Percentiles rank a stretch among this genome's conserved stretches.
These are phyloP conservation scores for Hyposmocoma kahamanoa DNA, from an alignment of 1,140 invertebrate species.

Conservation along the genomic window DNA sequence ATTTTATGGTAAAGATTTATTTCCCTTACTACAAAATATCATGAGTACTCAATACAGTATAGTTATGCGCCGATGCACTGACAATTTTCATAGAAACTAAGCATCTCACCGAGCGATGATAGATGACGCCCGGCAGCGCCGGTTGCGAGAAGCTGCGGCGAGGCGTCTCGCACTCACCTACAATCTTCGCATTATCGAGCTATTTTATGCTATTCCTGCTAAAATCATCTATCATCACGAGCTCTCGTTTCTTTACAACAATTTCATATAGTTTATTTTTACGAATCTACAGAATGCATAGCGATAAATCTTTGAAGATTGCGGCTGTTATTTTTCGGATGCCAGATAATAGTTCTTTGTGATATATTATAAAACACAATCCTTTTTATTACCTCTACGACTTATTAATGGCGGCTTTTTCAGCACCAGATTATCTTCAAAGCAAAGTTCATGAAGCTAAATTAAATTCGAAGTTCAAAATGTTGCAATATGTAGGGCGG, in stretches of 20 bases:
- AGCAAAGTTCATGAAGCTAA: slow-evolving; percentile 16
- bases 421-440: slow-evolving; percentile 34
- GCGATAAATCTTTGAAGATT: slow-evolving; percentile 31
- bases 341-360: slow-evolving; percentile 32
- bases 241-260: slow-evolving; percentile 9
- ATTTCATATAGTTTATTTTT: slow-evolving; percentile 17
- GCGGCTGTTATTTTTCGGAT: slow-evolving; percentile 32
- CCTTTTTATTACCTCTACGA: slow-evolving; percentile 31
- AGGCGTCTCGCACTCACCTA: slow-evolving; percentile 11
- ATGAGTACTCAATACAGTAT: too few species aligned
- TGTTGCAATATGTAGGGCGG: slow-evolving; percentile 5
- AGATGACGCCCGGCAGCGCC: slow-evolving; percentile 12
- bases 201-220: slow-evolving; percentile 26
- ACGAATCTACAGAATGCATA: slow-evolving; percentile 15
- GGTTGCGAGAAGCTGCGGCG: slow-evolving; percentile 12
- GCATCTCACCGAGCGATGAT: slow-evolving; percentile 15
- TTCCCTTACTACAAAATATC: too few species aligned
- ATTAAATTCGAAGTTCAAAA: slow-evolving; percentile 15
- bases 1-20: too few species aligned
- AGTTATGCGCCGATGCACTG: slow-evolving; percentile 21
- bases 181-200: slow-evolving; percentile 28
- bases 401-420: slow-evolving; percentile 35
- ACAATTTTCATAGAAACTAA: slow-evolving; percentile 24
- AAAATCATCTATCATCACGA: slow-evolving; percentile 25
- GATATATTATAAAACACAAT: slow-evolving; percentile 34